These are phyloP conservation scores for Stratiomys singularior DNA, from an alignment of 2,888 invertebrate genomes.

Conservation along the genomic window DNA sequence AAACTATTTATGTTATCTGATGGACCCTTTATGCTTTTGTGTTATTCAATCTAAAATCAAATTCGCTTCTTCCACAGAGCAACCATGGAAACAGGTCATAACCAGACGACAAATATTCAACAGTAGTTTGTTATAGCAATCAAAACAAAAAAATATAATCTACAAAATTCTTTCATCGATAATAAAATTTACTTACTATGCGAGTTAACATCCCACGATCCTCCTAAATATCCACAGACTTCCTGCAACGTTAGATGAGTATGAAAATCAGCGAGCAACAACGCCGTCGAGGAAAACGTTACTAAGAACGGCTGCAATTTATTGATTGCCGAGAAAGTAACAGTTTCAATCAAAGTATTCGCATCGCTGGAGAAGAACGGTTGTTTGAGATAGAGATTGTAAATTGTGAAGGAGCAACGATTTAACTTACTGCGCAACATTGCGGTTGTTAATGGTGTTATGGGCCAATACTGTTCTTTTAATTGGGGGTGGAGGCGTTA, in stretches of 20 bases:
- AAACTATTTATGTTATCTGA: too few relatives aligned
- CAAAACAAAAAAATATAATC: not conserved
- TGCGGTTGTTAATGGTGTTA: conserved; percentile 78
- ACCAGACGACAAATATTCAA: too few relatives aligned
- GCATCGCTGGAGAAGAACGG: conserved; percentile 75
- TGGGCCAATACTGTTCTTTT: conserved; percentile 79
- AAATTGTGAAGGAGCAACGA: not conserved
- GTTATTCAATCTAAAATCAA: too few relatives aligned
- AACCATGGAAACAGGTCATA: too few relatives aligned
- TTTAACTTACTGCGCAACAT: conserved; percentile 77
- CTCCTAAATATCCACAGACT: conserved; percentile 95
- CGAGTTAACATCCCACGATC: conserved; percentile 92
- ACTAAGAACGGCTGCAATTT: conserved; percentile 94
- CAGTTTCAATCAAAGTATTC: conserved; percentile 88
- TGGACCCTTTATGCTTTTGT: too few relatives aligned
- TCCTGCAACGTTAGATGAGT: conserved; percentile 94
- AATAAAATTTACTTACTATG: conserved; percentile 91
- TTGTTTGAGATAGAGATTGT: not conserved
- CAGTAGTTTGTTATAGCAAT: not conserved
- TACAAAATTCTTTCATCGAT: too few relatives aligned
- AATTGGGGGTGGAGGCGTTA: conserved; percentile 69
- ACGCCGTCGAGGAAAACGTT: conserved; percentile 86
- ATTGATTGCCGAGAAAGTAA: conserved; percentile 86
- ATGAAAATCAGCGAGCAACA: conserved; percentile 90
- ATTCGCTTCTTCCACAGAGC: too few relatives aligned